phyloP scores from a whole-genome alignment of 2,113 vertebrate species.

The Fregata magnificens region DNA sequence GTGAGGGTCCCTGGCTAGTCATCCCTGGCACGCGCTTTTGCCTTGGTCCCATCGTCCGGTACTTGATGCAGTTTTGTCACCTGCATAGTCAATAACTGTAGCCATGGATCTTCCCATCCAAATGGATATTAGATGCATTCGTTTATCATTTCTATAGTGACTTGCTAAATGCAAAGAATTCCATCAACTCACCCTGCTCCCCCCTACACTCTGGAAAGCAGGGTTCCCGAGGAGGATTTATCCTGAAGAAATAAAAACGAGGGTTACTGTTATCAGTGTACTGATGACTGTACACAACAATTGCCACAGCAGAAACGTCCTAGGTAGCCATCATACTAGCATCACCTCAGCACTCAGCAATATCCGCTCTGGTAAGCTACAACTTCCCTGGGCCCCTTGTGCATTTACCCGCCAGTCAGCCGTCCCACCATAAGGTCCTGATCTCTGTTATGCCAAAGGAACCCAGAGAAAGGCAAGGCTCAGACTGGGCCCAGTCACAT shows the following conservation, averaged over 20 bases:
- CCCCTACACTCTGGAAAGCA: neutral
- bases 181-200: neutral
- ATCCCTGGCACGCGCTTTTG: neutral
- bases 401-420: neutral
- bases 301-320: neutral
- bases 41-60: neutral
- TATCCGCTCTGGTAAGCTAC: neutral
- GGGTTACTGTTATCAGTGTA: neutral
- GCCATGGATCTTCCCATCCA: neutral
- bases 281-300: neutral
- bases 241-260: neutral
- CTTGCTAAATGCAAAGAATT: neutral
- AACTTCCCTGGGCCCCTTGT: neutral
- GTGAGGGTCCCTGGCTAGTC: neutral
- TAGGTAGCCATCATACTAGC: neutral
- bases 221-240: neutral
- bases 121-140: neutral
- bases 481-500: neutral
- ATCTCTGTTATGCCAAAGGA: neutral
- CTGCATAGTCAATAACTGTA: neutral
- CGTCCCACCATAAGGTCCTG: neutral
- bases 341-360: neutral
- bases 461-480: neutral
- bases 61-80: neutral
- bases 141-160: neutral